Conservation (phyloP, 2,888 invertebrate species). For the Coelopa pilipes region DNA sequence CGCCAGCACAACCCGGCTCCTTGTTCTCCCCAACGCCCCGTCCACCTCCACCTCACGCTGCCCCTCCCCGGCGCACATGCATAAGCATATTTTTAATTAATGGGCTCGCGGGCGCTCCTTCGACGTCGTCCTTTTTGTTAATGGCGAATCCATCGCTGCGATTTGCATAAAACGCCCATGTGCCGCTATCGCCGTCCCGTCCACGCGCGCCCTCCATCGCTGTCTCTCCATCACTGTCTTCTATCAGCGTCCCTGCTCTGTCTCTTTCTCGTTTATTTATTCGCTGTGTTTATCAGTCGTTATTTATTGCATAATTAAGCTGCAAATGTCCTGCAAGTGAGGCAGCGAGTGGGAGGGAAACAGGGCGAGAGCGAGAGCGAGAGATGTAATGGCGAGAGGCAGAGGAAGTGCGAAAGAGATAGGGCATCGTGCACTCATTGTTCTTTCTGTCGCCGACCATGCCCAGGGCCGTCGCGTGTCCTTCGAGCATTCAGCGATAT, state of each 20-base stretch:
- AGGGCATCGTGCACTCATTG: too few relatives aligned
- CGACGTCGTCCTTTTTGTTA: background rate
- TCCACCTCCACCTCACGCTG: background rate
- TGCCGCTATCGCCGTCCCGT: conserved; percentile 46
- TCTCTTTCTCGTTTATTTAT: conserved; percentile 13
- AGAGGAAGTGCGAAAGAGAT: too few relatives aligned
- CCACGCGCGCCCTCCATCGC: background rate
- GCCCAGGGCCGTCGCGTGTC: conserved; percentile 24
- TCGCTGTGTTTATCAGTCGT: conserved; percentile 24
- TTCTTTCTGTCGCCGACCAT: background rate
- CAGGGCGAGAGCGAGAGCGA: too few relatives aligned
- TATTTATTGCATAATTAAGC: conserved; percentile 30
- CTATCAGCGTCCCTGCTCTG: background rate
- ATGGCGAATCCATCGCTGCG: conserved; percentile 1
- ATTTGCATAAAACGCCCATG: conserved; percentile 40
- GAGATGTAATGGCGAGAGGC: too few relatives aligned
- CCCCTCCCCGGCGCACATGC: background rate
- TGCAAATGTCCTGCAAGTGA: conserved; percentile 14
- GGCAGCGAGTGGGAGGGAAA: background rate
- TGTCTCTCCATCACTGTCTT: background rate
- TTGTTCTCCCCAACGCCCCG: too few relatives aligned
- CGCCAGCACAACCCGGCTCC: too few relatives aligned
- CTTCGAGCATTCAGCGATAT: conserved; percentile 8
- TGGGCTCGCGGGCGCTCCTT: background rate
- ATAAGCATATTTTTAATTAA: conserved; percentile 6